A percentile compares a stretch with the other conserved stretches of the same genome.
phyloP scores from a whole-genome alignment of 1,140 invertebrate species.

The Acromyrmex charruanus region DNA sequence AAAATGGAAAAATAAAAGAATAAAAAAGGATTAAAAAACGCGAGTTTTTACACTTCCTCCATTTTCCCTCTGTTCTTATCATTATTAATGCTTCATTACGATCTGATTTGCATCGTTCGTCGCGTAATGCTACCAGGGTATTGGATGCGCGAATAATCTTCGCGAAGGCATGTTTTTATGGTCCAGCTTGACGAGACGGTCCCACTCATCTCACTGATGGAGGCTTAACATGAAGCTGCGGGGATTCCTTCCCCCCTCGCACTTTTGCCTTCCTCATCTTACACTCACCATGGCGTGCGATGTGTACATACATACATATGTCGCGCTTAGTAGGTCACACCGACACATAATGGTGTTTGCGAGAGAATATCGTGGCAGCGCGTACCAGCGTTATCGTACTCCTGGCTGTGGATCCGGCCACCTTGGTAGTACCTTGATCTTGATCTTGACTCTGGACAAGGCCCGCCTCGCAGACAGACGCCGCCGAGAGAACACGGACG shows the following conservation, averaged over 20 bases:
- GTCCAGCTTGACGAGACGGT: slow-evolving; percentile 11
- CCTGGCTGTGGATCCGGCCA: slow-evolving; percentile 51
- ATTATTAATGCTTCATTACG: not conserved
- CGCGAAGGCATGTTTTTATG: not conserved
- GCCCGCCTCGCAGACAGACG: slow-evolving; percentile 73
- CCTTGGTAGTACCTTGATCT: slow-evolving; percentile 73
- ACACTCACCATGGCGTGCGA: not conserved
- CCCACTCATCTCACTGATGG: not conserved
- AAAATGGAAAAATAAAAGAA: not conserved
- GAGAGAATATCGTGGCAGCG: slow-evolving; percentile 48
- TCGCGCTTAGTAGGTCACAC: slow-evolving; percentile 72
- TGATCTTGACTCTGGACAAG: slow-evolving; percentile 84
- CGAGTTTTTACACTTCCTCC: not conserved
- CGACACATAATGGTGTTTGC: slow-evolving; percentile 57
- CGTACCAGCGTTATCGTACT: slow-evolving; percentile 73
- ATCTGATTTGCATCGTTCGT: not conserved
- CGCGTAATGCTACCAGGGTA: not conserved
- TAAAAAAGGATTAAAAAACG: not conserved
- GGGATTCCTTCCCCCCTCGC: not conserved
- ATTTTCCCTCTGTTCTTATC: not conserved
- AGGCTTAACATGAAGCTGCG: not conserved
- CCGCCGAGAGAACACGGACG: not conserved
- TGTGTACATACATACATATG: not conserved
- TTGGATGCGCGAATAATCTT: slow-evolving; percentile 7
- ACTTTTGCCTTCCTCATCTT: not conserved